phyloP scores from a whole-genome alignment of 2,113 vertebrate genomes.

The Opisthocomus hoazin region DNA sequence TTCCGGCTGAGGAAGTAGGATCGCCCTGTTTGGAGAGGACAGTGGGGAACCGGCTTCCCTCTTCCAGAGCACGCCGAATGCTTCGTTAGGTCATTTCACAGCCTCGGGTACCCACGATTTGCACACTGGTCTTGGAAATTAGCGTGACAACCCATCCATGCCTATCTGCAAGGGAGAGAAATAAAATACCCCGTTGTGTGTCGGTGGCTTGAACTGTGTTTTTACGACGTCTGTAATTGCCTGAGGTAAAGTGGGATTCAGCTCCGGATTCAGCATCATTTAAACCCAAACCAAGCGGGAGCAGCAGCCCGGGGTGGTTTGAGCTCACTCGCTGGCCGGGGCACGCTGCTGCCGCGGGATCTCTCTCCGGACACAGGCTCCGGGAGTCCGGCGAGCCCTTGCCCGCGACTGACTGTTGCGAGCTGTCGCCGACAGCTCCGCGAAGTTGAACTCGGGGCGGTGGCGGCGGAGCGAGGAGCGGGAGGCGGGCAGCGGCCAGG shows the following conservation, averaged over 20 bases:
- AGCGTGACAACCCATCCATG: background rate
- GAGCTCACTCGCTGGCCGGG: background rate
- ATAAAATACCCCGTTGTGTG: background rate
- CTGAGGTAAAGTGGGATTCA: background rate
- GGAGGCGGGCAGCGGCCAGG: background rate
- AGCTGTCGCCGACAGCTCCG: fast-evolving
- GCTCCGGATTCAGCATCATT: background rate
- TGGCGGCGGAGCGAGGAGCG: fast-evolving
- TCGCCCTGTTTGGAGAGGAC: background rate
- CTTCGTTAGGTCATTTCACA: background rate
- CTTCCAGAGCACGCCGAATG: background rate
- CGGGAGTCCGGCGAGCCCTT: fast-evolving
- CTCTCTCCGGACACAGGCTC: background rate
- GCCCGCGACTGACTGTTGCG: fast-evolving
- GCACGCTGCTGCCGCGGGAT: fast-evolving
- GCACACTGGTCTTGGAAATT: background rate
- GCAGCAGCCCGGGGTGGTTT: background rate
- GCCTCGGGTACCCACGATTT: background rate
- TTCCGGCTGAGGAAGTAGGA: background rate
- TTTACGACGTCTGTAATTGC: background rate
- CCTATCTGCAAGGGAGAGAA: background rate
- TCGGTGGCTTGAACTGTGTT: background rate
- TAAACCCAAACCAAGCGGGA: background rate
- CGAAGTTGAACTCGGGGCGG: no score
- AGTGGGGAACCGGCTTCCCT: background rate